Conservation (phyloP, 2,888 invertebrate genomes). For the Lycia hirtaria region DNA sequence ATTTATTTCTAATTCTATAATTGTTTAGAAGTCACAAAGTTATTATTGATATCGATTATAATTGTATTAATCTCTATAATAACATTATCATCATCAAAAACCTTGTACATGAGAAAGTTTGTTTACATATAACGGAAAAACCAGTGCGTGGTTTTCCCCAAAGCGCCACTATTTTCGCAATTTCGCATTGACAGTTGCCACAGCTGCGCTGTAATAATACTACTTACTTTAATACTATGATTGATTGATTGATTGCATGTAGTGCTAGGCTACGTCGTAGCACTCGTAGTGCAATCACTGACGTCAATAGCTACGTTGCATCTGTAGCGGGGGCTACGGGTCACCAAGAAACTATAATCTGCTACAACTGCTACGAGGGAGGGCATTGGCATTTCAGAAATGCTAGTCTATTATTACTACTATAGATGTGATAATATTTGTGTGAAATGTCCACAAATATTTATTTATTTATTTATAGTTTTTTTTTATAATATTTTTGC, state of each 20-base stretch:
- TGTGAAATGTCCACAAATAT: too few relatives aligned
- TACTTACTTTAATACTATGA: slow-evolving; percentile 7
- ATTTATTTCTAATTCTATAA: too few relatives aligned
- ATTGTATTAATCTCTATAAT: too few relatives aligned
- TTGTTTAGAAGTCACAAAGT: too few relatives aligned
- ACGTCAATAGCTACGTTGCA: slow-evolving; percentile 36
- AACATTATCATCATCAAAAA: too few relatives aligned
- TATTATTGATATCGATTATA: too few relatives aligned
- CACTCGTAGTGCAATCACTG: slow-evolving; percentile 28
- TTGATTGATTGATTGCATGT: background rate
- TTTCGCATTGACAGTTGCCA: too few relatives aligned
- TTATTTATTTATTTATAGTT: too few relatives aligned
- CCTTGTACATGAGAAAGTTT: background rate
- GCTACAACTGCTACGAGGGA: slow-evolving; percentile 20
- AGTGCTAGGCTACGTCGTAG: slow-evolving; percentile 28
- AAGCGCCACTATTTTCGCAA: too few relatives aligned
- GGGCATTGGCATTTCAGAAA: slow-evolving; percentile 37
- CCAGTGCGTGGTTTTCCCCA: background rate
- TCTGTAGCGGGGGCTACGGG: slow-evolving; percentile 8
- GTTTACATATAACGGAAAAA: background rate
- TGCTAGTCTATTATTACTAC: too few relatives aligned
- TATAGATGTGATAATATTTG: too few relatives aligned
- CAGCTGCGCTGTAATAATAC: background rate
- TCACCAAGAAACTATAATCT: slow-evolving; percentile 5
- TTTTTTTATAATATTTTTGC: slow-evolving; percentile 14